These are phyloP conservation scores for Leptopilina clavipes DNA, from an alignment of 1,140 invertebrate species.

Conservation along the genomic window DNA sequence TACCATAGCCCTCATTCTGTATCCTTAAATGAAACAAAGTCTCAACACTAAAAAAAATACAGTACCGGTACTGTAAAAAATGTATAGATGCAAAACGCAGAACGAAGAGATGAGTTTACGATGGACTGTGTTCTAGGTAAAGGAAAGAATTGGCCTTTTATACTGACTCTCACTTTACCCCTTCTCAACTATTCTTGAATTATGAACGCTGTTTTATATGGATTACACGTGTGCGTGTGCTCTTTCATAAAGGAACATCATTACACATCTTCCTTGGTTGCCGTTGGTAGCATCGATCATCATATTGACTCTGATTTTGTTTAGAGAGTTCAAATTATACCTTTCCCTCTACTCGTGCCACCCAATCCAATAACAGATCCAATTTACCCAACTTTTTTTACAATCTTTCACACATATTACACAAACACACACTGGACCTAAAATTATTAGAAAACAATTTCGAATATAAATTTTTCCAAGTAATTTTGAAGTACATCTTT, in stretches of 20 bases:
- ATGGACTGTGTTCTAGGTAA: slow-evolving; percentile 66
- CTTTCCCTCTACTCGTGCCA: slow-evolving; percentile 3
- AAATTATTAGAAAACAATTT: no score
- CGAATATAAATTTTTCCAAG: no score
- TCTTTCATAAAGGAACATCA: slow-evolving; percentile 32
- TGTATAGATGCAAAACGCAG: slow-evolving; percentile 47
- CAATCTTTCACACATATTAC: no score
- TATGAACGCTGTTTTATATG: slow-evolving; percentile 61
- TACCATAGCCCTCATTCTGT: slow-evolving; percentile 65
- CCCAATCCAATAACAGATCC: background rate
- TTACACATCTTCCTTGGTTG: slow-evolving; percentile 14
- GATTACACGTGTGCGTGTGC: slow-evolving; percentile 56
- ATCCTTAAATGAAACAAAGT: slow-evolving; percentile 49
- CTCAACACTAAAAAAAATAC: slow-evolving; percentile 52
- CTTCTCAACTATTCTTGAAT: slow-evolving; percentile 63
- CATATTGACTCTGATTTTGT: slow-evolving; percentile 22
- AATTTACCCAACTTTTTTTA: no score
- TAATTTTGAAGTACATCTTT: no score
- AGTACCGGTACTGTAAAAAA: slow-evolving; percentile 35
- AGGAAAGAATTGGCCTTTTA: slow-evolving; percentile 74
- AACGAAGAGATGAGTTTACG: slow-evolving; percentile 56
- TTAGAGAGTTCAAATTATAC: slow-evolving; percentile 7
- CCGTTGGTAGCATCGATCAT: slow-evolving; percentile 28
- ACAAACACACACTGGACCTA: no score
- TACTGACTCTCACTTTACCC: slow-evolving; percentile 74